Base-by-base conservation (phyloP, 2,888 invertebrate genomes). In the Ischnus inquisitorius region DNA sequence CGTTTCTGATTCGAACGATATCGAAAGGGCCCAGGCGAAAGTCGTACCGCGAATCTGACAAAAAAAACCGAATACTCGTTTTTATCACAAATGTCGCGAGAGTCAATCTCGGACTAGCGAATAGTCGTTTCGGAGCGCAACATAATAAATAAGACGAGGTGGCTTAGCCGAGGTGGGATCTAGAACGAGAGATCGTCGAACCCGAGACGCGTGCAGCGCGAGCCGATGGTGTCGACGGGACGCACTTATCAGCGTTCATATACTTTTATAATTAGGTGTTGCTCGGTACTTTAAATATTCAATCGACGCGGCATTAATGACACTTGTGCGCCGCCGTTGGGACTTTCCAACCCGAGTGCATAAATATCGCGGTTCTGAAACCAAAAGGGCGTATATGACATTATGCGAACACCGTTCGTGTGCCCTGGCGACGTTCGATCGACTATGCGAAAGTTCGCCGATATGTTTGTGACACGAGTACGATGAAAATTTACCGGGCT, bases 401-500 rank as follows among this genome's bases (percentile, higher is more conserved):
- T 51, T 8, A 8, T n/a, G 6, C 6, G 0, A 51, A 51, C 16
- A 51, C 16, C 1, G 22, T 57, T 3, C 12, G 10, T 14, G 14
- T 22, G 57, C 1, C 60, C 25, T 2, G 3, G 1, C 6, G 60
- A 0, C 6, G 4, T 12, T 14, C 14, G 28, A 28, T 12, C n/a
- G 28, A 25, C 60, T 25, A 60, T 6, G 2, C n/a, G 28, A 28
- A 60, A 60, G 60, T 60, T 14, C 14, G 2, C 57, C 8, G 25
- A 14, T 25, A 28, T 28, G 60, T 28, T 60, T 28, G 60, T 1
- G 28, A 60, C n/a, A 60, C 60, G 25, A 25, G 25, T 12, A 5
- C 25, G 60, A 60, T 60, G 28, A 60, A 60, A 60, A 60, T 25
- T 60, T n/a, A 28, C 28, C 14, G 60, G 34, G 6, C 64, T 1